Conservation (phyloP, 2,113 vertebrate species). For the Okapia johnstoni region DNA sequence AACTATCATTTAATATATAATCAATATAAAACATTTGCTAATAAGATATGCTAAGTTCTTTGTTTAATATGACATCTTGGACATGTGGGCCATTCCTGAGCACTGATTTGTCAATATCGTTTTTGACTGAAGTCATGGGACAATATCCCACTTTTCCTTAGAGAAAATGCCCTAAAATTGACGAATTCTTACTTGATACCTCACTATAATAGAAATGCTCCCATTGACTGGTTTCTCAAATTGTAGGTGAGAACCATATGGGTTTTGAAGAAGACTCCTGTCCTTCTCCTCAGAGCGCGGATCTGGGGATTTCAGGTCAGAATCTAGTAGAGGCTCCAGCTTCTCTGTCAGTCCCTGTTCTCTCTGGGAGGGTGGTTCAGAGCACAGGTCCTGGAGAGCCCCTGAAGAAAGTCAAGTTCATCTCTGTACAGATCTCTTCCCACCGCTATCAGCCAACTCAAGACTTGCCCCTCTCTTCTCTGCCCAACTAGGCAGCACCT, state of each 20-base stretch:
- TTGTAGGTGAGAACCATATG: not conserved
- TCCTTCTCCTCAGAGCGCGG: not conserved
- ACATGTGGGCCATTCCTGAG: not conserved
- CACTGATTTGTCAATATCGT: not conserved
- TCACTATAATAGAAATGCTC: not conserved
- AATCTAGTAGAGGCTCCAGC: not conserved
- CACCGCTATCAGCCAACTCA: not conserved
- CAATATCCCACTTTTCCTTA: not conserved
- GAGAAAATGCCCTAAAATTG: not conserved
- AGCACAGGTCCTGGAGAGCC: not conserved
- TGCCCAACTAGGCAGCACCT: not conserved
- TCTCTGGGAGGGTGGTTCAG: not conserved
- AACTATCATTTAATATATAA: not conserved
- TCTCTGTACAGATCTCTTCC: not conserved
- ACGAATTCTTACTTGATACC: not conserved
- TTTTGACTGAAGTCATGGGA: not conserved
- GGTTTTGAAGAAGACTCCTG: not conserved
- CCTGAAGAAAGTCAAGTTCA: not conserved
- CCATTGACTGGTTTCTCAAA: not conserved
- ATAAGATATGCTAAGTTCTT: not conserved
- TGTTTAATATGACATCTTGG: not conserved
- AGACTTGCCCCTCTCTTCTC: not conserved
- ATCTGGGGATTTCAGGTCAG: not conserved
- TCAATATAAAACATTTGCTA: not conserved
- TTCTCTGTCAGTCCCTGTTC: not conserved